phyloP scores from a whole-genome alignment of 2,113 vertebrate genomes.

The Choloepus hoffmanni region DNA sequence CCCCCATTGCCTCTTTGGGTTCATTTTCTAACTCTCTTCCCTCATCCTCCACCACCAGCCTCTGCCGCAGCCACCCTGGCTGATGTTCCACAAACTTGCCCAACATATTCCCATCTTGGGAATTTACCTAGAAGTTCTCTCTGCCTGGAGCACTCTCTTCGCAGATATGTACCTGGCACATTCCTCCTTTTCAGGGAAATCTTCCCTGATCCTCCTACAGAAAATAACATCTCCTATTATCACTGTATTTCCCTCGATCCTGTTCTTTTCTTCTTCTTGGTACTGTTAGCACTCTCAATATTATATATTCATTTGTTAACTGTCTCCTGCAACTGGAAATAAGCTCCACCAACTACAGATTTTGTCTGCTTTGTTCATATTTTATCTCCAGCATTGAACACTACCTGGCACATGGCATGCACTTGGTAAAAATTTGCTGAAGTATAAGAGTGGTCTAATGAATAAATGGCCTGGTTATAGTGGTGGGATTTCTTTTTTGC shows the following conservation, averaged over 20 bases:
- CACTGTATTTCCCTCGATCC: neutral
- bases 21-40: neutral
- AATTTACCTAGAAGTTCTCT: neutral
- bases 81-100: neutral
- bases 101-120: neutral
- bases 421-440: conserved; percentile 5
- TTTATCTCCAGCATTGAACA: neutral
- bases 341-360: neutral
- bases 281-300: neutral
- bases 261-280: neutral
- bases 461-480: conserved; percentile 10
- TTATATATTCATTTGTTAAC: neutral
- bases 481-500: neutral
- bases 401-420: neutral
- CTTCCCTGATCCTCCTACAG: neutral
- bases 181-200: neutral
- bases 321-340: neutral
- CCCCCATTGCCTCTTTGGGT: neutral
- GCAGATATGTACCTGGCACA: neutral
- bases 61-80: neutral
- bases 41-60: neutral
- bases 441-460: neutral
- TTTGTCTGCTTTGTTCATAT: neutral
- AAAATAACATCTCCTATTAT: neutral
- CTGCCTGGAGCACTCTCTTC: neutral